Conservation (phyloP, 1,140 invertebrate genomes). For the Drosophila lacertosa region DNA sequence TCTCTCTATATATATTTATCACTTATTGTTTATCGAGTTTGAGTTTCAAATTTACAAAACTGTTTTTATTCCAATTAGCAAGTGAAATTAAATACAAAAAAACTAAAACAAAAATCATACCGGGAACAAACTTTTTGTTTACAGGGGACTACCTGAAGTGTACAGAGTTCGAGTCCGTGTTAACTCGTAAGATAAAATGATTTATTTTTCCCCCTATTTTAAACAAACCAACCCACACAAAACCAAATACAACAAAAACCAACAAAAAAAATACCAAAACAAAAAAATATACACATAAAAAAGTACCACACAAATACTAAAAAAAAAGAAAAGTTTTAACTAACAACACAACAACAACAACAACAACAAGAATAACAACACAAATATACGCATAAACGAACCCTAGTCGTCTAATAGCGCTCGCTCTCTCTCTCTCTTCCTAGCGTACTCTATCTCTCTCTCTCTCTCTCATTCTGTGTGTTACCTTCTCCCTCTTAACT, state of each 20-base stretch:
- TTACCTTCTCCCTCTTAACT: conserved; percentile 4
- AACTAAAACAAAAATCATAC: conserved; percentile 81
- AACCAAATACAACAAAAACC: conserved; percentile 20
- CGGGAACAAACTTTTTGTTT: conserved; percentile 88
- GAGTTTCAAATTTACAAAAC: conserved; percentile 21
- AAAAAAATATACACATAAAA: conserved; percentile 1
- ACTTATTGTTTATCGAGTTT: conserved; percentile 48
- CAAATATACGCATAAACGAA: conserved; percentile 22
- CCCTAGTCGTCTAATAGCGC: conserved; percentile 36
- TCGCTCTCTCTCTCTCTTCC: conserved; percentile 15
- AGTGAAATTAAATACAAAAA: conserved; percentile 23
- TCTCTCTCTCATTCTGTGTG: conserved; percentile 8
- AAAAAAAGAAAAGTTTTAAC: conserved; percentile 27
- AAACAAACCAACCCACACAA: conserved; percentile 43
- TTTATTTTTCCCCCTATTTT: conserved; percentile 69
- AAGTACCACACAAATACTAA: conserved; percentile 25
- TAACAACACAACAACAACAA: conserved; percentile 33
- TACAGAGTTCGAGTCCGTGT: conserved; percentile 91
- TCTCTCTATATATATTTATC: conserved; percentile 23
- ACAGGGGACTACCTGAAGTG: conserved; percentile 89
- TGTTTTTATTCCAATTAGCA: conserved; percentile 19
- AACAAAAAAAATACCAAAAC: conserved; percentile 23
- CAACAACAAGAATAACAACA: conserved; percentile 30
- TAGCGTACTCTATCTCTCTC: conserved; percentile 19
- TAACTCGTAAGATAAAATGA: conserved; percentile 88